Evolutionary conservation across 2,888 invertebrate genomes (phyloP).

Genomic region (Andrena camellia): DNA sequence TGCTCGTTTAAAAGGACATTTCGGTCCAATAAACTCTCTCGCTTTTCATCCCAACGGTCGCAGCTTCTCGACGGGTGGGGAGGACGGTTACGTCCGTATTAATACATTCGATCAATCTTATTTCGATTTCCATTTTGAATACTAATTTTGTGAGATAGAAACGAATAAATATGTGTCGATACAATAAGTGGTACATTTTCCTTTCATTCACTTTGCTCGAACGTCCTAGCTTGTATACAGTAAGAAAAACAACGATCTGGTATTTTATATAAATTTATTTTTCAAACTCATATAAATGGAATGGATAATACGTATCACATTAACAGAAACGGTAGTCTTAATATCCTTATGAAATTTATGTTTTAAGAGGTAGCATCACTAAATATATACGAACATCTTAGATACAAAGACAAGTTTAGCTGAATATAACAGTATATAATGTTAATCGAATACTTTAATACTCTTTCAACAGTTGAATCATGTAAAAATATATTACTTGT

Average conservation of each 20-base stretch:
- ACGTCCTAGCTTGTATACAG: background rate
- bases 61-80: conserved; percentile 98
- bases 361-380: conserved; percentile 38
- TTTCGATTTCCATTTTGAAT: conserved; percentile 98
- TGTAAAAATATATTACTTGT: conserved; percentile 86
- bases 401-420: conserved; percentile 5
- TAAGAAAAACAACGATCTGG: conserved; percentile 1
- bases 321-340: background rate
- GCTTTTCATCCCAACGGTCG: conserved; percentile 99
- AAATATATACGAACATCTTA: background rate
- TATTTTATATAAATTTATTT: conserved; percentile 36
- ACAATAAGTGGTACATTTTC: conserved; percentile 20
- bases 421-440: conserved; percentile 8
- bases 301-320: conserved; percentile 10
- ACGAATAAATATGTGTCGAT: conserved; percentile 38
- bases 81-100: conserved; percentile 98
- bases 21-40: conserved; percentile 99
- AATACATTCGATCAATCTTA: conserved; percentile 98
- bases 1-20: conserved; percentile 98
- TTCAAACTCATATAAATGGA: conserved; percentile 23
- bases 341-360: conserved; percentile 13
- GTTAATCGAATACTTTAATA: conserved; percentile 4
- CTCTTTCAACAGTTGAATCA: background rate
- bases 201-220: background rate
- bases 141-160: conserved; percentile 82